Evolutionary conservation across 2,888 invertebrate species (phyloP), one percentile per base, ranked within the genome.

Genomic region (Ectobius pallidus): DNA sequence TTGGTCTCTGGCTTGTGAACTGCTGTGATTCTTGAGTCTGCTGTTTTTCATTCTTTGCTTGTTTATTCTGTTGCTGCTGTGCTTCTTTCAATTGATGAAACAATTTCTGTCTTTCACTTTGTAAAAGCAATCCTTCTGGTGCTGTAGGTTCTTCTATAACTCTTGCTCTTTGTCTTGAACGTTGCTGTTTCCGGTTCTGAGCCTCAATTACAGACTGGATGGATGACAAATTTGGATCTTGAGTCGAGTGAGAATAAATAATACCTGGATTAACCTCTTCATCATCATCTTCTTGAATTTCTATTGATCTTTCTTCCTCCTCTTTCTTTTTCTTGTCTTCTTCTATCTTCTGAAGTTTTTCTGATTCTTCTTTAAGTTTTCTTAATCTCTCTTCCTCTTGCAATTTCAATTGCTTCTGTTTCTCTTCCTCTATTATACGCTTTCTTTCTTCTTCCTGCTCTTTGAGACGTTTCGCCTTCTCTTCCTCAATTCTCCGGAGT

Each of bases 81-180:
- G 70, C 27, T 34, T 73, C 58, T 22, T 70, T 70, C 67, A 73
- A 22, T 34, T 70, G 70, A 39, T 67, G 42, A 55, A 52, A 73
- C 16, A 73, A 30, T 32, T 73, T 68, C n/a, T 73, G 73, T 49
- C 71, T 71, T 49, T 63, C 61, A n/a, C 34, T 34, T 63, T 62
- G 71, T 9, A 63, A 34, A n/a, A 71, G 20, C 11, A 71, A 32
- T 27, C 61, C 63, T 16, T 71, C 71, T 3, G 65, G 39, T 11
- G 44, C 46, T 2, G 22, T n/a, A 6, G 46, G 7, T 7, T 30
- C 30, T 16, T 58, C 58, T 4, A 58, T 11, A n/a, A 58, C 2
- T 58, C 58, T 58, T 9, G 58, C 58, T 30, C 58, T 58, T 20
- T 27, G 69, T 18, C 30, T 46, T 6, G 69, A 39, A 14, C 49